These are phyloP conservation scores for Gymnocheta viridis DNA, from an alignment of 2,888 invertebrate species.

Conservation along the genomic window DNA sequence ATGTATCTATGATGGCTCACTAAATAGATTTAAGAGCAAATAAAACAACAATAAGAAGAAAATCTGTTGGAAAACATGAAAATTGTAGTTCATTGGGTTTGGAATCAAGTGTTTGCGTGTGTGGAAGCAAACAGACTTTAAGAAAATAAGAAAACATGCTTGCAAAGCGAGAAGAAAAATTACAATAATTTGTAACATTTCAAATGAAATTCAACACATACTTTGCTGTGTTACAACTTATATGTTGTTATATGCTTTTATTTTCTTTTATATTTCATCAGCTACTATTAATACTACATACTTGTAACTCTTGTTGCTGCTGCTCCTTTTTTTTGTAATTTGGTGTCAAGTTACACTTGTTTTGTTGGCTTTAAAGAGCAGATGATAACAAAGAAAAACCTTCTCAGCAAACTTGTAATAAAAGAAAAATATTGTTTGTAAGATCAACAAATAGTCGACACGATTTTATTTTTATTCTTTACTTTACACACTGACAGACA, in stretches of 20 bases:
- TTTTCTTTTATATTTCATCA: conserved; percentile 5
- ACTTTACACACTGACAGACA: background rate
- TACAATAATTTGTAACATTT: conserved; percentile 61
- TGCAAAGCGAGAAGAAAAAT: conserved; percentile 49
- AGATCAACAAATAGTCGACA: conserved; percentile 12
- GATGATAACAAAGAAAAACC: conserved; percentile 2
- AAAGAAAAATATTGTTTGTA: conserved; percentile 7
- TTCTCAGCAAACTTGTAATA: background rate
- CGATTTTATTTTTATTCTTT: background rate
- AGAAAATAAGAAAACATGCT: conserved; percentile 11
- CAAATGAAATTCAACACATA: conserved; percentile 52
- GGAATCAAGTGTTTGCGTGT: background rate
- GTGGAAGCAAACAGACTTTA: background rate
- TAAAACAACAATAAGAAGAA: background rate
- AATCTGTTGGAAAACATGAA: conserved; percentile 24
- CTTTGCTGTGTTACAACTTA: conserved; percentile 14
- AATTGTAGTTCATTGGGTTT: background rate
- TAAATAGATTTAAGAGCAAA: conserved; percentile 9
- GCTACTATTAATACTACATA: conserved; percentile 11
- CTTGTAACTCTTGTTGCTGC: background rate
- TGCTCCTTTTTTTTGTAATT: background rate
- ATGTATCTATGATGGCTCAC: background rate
- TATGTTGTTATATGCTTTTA: background rate
- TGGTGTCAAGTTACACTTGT: conserved; percentile 1
- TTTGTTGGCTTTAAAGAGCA: background rate